A percentile compares a stretch with the other conserved stretches of the same genome.
phyloP scores from a whole-genome alignment of 2,888 invertebrate species.

The Callinectes sapidus region DNA sequence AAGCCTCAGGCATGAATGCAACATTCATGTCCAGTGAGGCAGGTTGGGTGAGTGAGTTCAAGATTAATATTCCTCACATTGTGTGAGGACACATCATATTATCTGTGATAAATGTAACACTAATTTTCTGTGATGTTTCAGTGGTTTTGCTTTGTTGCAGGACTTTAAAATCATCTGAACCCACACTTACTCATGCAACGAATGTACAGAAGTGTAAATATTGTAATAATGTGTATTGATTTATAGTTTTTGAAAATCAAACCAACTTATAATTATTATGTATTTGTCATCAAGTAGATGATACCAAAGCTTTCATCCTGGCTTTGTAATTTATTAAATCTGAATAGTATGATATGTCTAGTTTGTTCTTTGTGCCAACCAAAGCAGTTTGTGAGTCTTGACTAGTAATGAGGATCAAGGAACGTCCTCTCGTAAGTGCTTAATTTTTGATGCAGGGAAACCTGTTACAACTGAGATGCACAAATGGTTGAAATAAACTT shows the following conservation, averaged over 20 bases:
- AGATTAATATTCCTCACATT: background rate
- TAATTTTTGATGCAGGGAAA: conserved; percentile 6
- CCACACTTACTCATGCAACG: conserved; percentile 33
- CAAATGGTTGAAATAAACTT: background rate
- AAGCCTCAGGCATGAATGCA: background rate
- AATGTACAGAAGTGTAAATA: conserved; percentile 42
- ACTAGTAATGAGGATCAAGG: background rate
- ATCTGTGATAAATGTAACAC: conserved; percentile 46
- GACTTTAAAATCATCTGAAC: background rate
- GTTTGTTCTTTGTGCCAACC: conserved; percentile 20
- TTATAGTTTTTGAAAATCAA: background rate
- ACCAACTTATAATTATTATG: too few relatives aligned
- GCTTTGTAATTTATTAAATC: conserved; percentile 8
- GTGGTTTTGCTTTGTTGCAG: conserved; percentile 32
- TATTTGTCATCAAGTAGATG: background rate
- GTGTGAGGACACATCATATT: conserved; percentile 7
- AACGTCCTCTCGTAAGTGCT: background rate
- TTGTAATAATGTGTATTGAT: background rate
- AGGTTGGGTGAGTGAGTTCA: conserved; percentile 21
- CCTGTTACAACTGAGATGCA: background rate
- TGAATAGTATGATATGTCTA: background rate
- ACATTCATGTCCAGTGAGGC: conserved; percentile 2
- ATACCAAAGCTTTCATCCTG: background rate
- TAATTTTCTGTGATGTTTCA: conserved; percentile 44
- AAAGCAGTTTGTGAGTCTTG: background rate